A percentile compares a stretch with the other conserved stretches of the same genome.
Conservation (phyloP, 2,888 invertebrate species). For the Morpho deidamia region DNA sequence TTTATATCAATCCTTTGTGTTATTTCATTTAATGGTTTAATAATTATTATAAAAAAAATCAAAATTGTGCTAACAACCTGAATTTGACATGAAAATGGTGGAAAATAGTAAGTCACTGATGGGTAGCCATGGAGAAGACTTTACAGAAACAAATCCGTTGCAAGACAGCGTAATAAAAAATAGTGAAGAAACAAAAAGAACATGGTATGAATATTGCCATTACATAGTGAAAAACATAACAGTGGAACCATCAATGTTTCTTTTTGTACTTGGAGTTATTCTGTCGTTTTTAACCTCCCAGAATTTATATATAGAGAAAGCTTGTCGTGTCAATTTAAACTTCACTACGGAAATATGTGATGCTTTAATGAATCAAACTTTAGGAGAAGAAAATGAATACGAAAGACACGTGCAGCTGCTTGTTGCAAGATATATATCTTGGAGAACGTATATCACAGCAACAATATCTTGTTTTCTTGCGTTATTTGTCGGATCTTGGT, state of each 20-base stretch:
- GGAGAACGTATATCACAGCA: slow-evolving; percentile 89
- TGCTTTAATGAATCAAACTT: slow-evolving; percentile 82
- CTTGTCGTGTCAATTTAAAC: slow-evolving; percentile 87
- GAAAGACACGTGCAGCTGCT: slow-evolving; percentile 81
- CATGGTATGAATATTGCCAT: slow-evolving; percentile 32
- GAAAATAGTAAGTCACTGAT: not conserved
- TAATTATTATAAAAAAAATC: no score
- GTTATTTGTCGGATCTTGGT: slow-evolving; percentile 87
- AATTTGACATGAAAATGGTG: not conserved
- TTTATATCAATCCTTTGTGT: no score
- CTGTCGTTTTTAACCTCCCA: slow-evolving; percentile 85
- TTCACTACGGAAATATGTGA: slow-evolving; percentile 84
- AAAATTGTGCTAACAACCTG: no score
- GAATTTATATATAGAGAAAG: slow-evolving; percentile 89
- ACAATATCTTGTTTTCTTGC: slow-evolving; percentile 86
- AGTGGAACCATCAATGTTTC: slow-evolving; percentile 49
- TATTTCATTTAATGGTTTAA: no score
- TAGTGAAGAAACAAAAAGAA: slow-evolving; percentile 23
- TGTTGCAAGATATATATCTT: slow-evolving; percentile 85
- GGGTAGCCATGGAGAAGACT: no score
- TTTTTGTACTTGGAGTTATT: slow-evolving; percentile 46
- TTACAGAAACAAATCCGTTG: slow-evolving; percentile 36
- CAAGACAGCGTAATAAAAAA: slow-evolving; percentile 23
- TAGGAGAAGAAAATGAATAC: slow-evolving; percentile 68
- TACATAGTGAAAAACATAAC: slow-evolving; percentile 42